Evolutionary conservation across 2,113 vertebrate genomes (phyloP), one percentile per base, ranked within the genome.

Genomic region (Tragelaphus strepsiceros): DNA sequence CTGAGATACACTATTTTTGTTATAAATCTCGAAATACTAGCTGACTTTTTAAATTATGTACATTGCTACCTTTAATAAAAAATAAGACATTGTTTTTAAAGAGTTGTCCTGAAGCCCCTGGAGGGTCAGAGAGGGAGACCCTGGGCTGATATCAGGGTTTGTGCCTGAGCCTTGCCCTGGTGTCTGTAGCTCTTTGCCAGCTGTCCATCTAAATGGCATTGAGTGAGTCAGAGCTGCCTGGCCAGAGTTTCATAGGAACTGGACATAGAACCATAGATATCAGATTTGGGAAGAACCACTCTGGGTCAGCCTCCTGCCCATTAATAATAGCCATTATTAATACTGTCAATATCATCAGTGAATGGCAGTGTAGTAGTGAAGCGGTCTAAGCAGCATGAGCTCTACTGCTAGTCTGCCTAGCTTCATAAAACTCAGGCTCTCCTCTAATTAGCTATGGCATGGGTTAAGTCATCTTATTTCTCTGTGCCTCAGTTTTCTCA

Each of bases 161-260:
- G 22, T 6, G 7, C 67, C 84, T 85, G 71, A 43, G 49, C 64
- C 80, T 77, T 64, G n/a, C 39, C 84, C 74, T 88, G 30, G 53
- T 32, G 54, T 24, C 43, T 28, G 13, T 35, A 24, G 89, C 46
- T 89, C 82, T 84, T 62, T 30, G 56, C 91, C 97, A 85, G 32
- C 51, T 97, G 71, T 91, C 84, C 83, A 84, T 93, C 91, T 96
- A 95, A 91, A 93, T 64, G 95, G 83, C 62, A 89, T 24, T 58
- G 30, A 35, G 54, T 97, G 98, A 97, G 86, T 97, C 98, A 96
- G 67, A 96, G 43, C 86, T 83, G 85, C 88, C 87, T 91, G 95
- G 89, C 74, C 89, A 59, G 74, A 51, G 85, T n/a, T 87, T 78
- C 62, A 8, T 11, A 83, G 74, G 43, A 83, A 64, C 49, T 62